Evolutionary conservation across 2,797 vertebrate species (phyloP).

Genomic region (Crocodylus rhombifer): DNA sequence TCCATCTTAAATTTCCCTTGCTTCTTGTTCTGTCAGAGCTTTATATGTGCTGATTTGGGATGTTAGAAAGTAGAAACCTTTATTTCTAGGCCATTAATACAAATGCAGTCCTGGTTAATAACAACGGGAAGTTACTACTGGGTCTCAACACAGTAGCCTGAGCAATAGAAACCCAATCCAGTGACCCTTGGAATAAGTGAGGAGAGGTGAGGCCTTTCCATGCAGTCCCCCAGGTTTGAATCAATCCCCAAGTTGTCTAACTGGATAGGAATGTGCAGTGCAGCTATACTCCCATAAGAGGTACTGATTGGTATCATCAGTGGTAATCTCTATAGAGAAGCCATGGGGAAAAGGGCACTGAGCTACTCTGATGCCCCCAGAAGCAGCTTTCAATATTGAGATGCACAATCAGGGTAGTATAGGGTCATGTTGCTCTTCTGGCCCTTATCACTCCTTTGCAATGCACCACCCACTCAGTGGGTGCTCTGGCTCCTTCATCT

Average conservation of each 20-base stretch:
- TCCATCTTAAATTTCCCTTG: too few species aligned
- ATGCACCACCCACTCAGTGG: fast-evolving
- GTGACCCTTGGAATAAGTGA: background rate
- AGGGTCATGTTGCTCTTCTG: background rate
- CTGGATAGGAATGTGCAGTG: too few species aligned
- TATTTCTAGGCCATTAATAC: background rate
- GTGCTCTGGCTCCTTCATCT: background rate
- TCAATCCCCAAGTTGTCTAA: background rate
- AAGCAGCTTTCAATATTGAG: background rate
- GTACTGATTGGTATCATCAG: background rate
- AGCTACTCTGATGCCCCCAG: background rate
- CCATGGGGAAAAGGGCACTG: background rate
- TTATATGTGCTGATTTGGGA: fast-evolving
- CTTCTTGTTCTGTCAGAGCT: background rate
- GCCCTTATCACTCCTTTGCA: too few species aligned
- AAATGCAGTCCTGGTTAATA: background rate
- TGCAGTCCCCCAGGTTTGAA: background rate
- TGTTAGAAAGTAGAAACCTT: background rate
- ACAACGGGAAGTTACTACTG: background rate
- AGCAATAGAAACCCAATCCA: background rate
- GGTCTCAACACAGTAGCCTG: background rate
- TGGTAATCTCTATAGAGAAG: fast-evolving
- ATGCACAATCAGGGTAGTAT: background rate
- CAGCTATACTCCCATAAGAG: too few species aligned
- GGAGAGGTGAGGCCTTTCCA: background rate